Conservation (phyloP, 2,888 invertebrate genomes). For the Catocala fraxini region DNA sequence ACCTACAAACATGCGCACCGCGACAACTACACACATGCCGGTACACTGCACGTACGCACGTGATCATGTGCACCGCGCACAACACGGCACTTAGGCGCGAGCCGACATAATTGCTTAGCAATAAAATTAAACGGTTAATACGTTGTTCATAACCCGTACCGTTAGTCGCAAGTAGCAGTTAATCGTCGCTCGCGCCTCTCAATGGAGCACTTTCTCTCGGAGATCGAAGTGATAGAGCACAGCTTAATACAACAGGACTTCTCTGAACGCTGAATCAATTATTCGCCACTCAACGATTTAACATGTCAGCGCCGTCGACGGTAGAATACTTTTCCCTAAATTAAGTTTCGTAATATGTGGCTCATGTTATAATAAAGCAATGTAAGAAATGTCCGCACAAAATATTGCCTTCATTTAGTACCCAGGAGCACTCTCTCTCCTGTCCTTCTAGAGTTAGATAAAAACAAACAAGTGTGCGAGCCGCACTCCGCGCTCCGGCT, state of each 20-base stretch:
- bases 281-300: no score
- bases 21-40: not conserved
- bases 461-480: no score
- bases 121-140: constrained; percentile 5
- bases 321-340: constrained; percentile 7
- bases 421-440: no score
- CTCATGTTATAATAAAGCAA: no score
- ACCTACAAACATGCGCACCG: constrained; percentile 7
- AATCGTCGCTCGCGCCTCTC: constrained; percentile 4
- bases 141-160: constrained; percentile 9
- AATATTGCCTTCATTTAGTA: no score
- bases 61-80: no score
- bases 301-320: constrained; percentile 2
- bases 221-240: not conserved
- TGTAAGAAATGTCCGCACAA: no score
- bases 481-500: no score
- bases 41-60: not conserved
- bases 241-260: not conserved
- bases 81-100: not conserved
- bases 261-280: no score
- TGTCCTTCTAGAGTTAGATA: no score
- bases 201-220: constrained; percentile 7
- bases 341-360: constrained; percentile 3
- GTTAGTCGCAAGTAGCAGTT: constrained; percentile 7
- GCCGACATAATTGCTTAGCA: not conserved